Conservation (phyloP, 1,140 invertebrate genomes). For the Drosophila leontia region DNA sequence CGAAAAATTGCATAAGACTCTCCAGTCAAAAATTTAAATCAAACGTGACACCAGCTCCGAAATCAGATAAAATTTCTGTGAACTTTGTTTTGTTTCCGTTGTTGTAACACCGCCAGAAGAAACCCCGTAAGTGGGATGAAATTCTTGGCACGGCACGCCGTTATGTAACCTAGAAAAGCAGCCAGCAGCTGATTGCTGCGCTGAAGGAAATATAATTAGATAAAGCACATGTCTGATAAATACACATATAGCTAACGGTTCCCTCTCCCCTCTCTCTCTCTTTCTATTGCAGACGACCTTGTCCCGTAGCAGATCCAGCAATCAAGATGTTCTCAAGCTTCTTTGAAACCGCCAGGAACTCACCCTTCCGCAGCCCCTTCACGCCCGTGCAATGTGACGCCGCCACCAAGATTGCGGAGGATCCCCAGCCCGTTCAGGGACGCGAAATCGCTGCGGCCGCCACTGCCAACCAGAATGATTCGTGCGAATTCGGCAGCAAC, state of each 20-base stretch:
- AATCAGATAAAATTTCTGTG: slow-evolving; percentile 16
- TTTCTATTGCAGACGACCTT: slow-evolving; percentile 39
- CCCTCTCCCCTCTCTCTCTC: neutral
- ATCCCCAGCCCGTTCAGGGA: slow-evolving; percentile 85
- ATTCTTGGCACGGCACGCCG: slow-evolving; percentile 58
- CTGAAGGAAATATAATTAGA: slow-evolving; percentile 52
- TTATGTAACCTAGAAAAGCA: slow-evolving; percentile 75
- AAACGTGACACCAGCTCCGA: neutral
- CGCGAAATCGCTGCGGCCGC: slow-evolving; percentile 87
- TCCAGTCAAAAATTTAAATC: slow-evolving; percentile 5
- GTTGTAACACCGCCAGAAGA: neutral
- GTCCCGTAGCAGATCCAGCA: slow-evolving; percentile 8
- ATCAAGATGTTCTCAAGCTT: slow-evolving; percentile 89
- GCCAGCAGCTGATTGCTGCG: slow-evolving; percentile 60
- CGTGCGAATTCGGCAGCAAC: slow-evolving; percentile 96
- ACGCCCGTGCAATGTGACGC: slow-evolving; percentile 88
- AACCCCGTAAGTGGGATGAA: neutral
- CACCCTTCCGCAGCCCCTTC: slow-evolving; percentile 90
- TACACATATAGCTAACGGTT: slow-evolving; percentile 2
- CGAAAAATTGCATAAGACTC: slow-evolving; percentile 41
- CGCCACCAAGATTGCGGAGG: slow-evolving; percentile 17
- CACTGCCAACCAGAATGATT: slow-evolving; percentile 87
- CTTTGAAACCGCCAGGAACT: slow-evolving; percentile 90
- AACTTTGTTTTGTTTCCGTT: neutral
- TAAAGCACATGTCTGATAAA: slow-evolving; percentile 47